These are phyloP conservation scores for Sphyrna mokarran DNA, from an alignment of 2,113 vertebrate genomes.

Conservation along the genomic window DNA sequence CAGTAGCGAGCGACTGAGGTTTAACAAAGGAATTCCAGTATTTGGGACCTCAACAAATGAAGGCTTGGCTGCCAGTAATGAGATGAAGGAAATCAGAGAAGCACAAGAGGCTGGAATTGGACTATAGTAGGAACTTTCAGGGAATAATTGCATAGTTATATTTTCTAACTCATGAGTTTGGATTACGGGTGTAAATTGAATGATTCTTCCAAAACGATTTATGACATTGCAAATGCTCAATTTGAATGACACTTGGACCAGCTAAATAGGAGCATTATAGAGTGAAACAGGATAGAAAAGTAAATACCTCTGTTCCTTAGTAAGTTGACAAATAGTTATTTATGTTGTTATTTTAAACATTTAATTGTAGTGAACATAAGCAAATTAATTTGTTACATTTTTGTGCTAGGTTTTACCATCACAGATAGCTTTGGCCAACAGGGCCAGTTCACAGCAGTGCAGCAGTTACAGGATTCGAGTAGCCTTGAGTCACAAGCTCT, in stretches of 20 bases:
- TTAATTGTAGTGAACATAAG: neutral
- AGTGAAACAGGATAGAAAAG: neutral
- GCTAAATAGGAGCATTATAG: neutral
- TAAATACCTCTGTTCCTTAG: neutral
- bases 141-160: neutral
- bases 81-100: neutral
- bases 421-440: slow-evolving; percentile 77
- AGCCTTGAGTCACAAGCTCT: slow-evolving; percentile 92
- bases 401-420: slow-evolving; percentile 72
- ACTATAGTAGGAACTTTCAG: neutral
- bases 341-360: neutral
- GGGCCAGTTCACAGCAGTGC: slow-evolving; percentile 76
- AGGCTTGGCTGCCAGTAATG: neutral
- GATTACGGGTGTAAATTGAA: neutral
- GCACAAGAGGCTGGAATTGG: neutral
- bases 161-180: neutral
- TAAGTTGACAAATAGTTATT: neutral
- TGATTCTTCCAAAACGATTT: neutral
- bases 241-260: neutral
- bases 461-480: slow-evolving; percentile 95
- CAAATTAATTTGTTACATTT: neutral
- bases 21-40: neutral
- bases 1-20: neutral
- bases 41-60: neutral
- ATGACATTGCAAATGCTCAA: too few relatives aligned